Conservation (phyloP, 1,140 invertebrate genomes). For the Pentalonia nigronervosa region DNA sequence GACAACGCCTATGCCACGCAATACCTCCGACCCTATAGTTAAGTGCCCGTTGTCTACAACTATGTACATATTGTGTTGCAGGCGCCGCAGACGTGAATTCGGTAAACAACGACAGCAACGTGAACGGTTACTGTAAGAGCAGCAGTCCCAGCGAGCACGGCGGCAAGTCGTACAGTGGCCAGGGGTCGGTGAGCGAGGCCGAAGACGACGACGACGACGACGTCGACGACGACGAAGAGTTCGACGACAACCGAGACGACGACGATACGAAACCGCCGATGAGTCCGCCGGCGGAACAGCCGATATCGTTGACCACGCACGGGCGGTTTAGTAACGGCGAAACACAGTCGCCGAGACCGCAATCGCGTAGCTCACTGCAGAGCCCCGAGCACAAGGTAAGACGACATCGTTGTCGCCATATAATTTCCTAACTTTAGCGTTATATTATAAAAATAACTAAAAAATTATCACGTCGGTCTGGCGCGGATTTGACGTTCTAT, state of each 20-base stretch:
- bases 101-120: conserved; percentile 39
- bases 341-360: conserved; percentile 23
- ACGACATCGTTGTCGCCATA: no score
- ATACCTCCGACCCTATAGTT: no score
- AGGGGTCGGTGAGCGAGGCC: conserved; percentile 62
- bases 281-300: conserved; percentile 62
- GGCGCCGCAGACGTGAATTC: not conserved
- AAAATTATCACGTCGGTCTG: no score
- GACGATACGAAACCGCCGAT: conserved; percentile 62
- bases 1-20: no score
- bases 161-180: conserved; percentile 48
- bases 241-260: conserved; percentile 59
- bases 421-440: no score
- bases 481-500: no score
- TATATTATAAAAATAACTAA: no score
- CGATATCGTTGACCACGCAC: conserved; percentile 56
- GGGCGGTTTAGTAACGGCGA: conserved; percentile 54
- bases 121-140: conserved; percentile 53
- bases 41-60: not conserved
- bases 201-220: conserved; percentile 70
- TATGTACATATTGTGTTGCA: not conserved
- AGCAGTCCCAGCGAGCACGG: conserved; percentile 56
- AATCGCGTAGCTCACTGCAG: conserved; percentile 5
- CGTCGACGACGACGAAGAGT: conserved; percentile 65
- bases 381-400: conserved; percentile 47